Base-by-base conservation (phyloP, 2,888 invertebrate genomes). In the Caenorhabditis zanzibari region DNA sequence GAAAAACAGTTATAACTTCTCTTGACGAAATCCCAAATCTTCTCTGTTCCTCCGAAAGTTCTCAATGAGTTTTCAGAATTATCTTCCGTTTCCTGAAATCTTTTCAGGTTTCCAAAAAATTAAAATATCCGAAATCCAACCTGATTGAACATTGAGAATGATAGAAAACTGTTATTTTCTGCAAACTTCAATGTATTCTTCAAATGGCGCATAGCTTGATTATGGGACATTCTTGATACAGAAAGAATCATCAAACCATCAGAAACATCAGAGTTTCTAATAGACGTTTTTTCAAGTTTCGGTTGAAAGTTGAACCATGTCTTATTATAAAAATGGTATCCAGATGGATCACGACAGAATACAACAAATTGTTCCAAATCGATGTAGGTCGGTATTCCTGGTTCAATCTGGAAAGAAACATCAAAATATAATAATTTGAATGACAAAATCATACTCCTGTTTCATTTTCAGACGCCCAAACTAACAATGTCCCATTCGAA, bases 111-210 rank as follows among this genome's bases (percentile, higher is more conserved):
- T 35, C 49, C 5, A 1, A 2, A 41, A 44, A 35, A 35, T 12
- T 19, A 3, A 22, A 61, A 61, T 10, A 6, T 32, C 38, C 2
- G 2, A 12, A 38, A 6, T 22, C 35, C 22, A 1, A 73, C 74
- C 64, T 74, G 64, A 56, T 74, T 64, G 22, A 74, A 74, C 74
- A 74, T 64, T n/a, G 74, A 74, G 56, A 74, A 74, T 1, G 54
- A 52, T 12, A 14, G 24, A 47, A 74, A 74, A 2, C 44, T 22
- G 24, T 54, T 52, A 10, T 54, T 41, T 0, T 64, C 41, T 7
- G 74, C 64, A 44, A 74, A 64, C 38, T 32, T 52, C 44, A 74
- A 47, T 7, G 44, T 22, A 16, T 16, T 2, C 26, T 54, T 74
- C n/a, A 74, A 16, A 56, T 74, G 74, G 2, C 74, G 63, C 64